These are phyloP conservation scores for Rhabdophis nuchalis DNA, from an alignment of 2,797 vertebrate species.

Conservation along the genomic window DNA sequence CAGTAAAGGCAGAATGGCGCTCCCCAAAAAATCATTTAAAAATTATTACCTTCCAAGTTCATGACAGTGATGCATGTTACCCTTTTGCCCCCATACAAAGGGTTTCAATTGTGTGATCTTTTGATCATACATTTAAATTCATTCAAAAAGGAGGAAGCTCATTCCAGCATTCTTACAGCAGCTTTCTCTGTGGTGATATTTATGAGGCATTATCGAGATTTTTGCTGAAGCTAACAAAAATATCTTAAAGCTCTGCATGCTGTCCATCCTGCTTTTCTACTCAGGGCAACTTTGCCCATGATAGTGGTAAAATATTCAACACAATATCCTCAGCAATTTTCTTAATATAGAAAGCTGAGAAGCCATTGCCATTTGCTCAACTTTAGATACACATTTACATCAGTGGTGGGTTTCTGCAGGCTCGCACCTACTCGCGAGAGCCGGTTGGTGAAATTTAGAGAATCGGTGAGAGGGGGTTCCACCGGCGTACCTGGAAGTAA, in stretches of 20 bases:
- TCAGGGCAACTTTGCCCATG: neutral
- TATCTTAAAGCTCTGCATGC: constrained; percentile 28
- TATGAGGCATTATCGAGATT: constrained; percentile 37
- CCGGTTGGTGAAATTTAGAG: too few relatives aligned
- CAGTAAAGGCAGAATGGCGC: constrained; percentile 11
- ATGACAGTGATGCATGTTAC: constrained; percentile 7
- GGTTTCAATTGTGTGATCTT: constrained; percentile 32
- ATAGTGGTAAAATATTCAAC: constrained; percentile 40
- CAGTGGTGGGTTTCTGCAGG: too few relatives aligned
- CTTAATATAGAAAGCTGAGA: constrained; percentile 27
- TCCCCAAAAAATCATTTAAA: constrained; percentile 26
- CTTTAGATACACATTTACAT: constrained; percentile 5
- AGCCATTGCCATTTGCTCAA: neutral
- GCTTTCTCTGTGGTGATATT: constrained; percentile 47
- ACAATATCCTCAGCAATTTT: constrained; percentile 36
- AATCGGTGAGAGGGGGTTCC: too few relatives aligned
- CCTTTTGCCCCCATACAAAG: constrained; percentile 13
- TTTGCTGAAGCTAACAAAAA: constrained; percentile 56
- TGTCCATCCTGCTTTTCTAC: constrained; percentile 33
- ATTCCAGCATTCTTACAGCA: constrained; percentile 30
- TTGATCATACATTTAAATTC: constrained; percentile 46
- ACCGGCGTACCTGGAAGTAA: too few relatives aligned
- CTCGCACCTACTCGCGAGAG: too few relatives aligned
- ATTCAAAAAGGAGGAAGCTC: constrained; percentile 39
- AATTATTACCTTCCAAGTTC: constrained; percentile 40